Conservation (phyloP, 2,888 invertebrate species). For the Eurytoma californica region DNA sequence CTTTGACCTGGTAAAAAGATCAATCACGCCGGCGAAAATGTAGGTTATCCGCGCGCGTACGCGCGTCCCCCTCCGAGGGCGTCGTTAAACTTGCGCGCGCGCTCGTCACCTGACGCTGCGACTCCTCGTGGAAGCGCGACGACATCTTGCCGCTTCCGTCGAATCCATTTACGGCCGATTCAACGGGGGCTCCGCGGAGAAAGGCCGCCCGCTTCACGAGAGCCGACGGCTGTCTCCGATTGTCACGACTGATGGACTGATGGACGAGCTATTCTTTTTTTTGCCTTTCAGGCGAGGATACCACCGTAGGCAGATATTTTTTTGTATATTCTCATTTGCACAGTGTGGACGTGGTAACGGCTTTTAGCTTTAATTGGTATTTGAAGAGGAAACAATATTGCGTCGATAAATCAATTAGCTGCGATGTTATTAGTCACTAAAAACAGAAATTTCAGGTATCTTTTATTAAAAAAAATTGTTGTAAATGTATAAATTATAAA, state of each 20-base stretch:
- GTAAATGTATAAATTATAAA: no score
- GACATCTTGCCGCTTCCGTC: slow-evolving; percentile 35
- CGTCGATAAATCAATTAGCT: no score
- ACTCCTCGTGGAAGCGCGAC: slow-evolving; percentile 1
- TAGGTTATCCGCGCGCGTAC: slow-evolving; percentile 35
- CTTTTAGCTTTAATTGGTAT: no score
- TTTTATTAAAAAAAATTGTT: no score
- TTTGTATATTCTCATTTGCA: no score
- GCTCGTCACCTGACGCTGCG: slow-evolving; percentile 35
- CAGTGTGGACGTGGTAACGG: no score
- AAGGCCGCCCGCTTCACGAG: neutral
- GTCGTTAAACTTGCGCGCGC: neutral
- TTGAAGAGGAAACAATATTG: no score
- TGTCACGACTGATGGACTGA: neutral
- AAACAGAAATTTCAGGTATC: no score
- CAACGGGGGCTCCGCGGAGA: neutral
- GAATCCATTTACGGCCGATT: slow-evolving; percentile 43
- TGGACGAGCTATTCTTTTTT: neutral
- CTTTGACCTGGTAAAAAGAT: slow-evolving; percentile 39
- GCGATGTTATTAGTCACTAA: no score
- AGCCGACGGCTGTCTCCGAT: neutral
- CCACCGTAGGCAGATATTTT: no score
- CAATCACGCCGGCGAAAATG: slow-evolving; percentile 34
- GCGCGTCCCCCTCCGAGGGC: neutral
- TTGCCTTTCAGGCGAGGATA: neutral